Percentiles rank a stretch among this genome's conserved stretches.
Conservation (phyloP, 53 echinoderm and acorn worm genomes). For the Stichopus horrens region DNA sequence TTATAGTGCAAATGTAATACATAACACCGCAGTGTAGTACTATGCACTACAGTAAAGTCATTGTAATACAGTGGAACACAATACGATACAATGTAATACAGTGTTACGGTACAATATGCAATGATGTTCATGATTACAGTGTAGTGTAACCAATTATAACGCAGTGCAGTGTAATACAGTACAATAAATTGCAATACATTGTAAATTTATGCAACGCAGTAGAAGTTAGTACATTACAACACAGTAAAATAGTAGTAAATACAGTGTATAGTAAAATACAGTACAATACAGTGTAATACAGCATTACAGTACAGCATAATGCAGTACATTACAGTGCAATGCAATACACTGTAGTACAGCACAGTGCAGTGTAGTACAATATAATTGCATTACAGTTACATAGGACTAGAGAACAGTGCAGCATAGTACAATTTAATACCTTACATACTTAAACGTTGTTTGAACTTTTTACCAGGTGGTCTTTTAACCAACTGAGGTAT, state of each 20-base stretch:
- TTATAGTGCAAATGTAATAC: too few species aligned
- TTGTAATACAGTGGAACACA: too few species aligned
- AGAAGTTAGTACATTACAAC: neutral
- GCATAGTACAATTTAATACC: neutral
- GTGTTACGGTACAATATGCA: too few species aligned
- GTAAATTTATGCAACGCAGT: neutral
- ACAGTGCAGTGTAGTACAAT: neutral
- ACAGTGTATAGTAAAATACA: neutral
- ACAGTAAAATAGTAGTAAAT: neutral
- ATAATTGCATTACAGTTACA: neutral
- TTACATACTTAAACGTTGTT: too few species aligned
- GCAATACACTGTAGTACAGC: neutral
- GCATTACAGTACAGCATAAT: neutral
- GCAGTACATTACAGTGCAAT: neutral
- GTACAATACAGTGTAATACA: neutral
- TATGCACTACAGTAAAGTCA: too few species aligned
- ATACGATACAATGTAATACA: too few species aligned
- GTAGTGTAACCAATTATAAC: neutral
- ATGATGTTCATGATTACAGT: neutral
- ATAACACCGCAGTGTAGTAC: too few species aligned
- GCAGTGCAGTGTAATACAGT: neutral
- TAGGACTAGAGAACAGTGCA: neutral
- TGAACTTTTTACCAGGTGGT: too few species aligned
- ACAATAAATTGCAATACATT: neutral
- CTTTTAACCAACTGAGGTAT: too few species aligned